Evolutionary conservation across 2,113 vertebrate genomes (phyloP).

Genomic region (Lethenteron camtschaticum): DNA sequence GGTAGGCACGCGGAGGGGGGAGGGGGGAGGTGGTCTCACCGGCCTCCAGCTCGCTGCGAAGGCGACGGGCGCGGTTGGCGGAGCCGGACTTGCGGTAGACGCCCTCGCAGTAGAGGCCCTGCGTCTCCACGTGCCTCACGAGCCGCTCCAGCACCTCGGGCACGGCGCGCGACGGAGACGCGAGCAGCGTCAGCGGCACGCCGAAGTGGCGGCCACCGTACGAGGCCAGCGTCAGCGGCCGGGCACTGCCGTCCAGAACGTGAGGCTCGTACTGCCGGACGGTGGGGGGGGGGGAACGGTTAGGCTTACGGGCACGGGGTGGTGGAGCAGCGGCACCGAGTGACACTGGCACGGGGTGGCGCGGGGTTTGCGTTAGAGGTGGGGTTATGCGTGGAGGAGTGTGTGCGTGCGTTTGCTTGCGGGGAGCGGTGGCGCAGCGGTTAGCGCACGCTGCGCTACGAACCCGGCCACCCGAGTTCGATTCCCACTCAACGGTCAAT

Average conservation of each 20-base stretch:
- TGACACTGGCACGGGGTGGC: background rate
- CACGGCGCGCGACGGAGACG: background rate
- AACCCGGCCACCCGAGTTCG: no score
- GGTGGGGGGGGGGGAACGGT: background rate
- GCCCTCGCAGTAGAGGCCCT: conserved; percentile 79
- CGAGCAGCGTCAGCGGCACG: background rate
- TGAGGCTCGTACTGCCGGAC: background rate
- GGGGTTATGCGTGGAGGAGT: no score
- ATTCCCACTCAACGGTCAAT: no score
- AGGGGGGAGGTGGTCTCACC: conserved; percentile 20
- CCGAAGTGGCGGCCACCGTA: background rate
- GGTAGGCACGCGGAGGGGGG: no score
- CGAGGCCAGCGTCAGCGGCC: background rate
- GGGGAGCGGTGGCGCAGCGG: no score
- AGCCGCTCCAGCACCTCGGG: background rate
- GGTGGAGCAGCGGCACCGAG: background rate
- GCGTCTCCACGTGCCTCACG: conserved; percentile 35
- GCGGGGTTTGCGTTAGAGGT: background rate
- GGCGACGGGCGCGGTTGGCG: conserved; percentile 69
- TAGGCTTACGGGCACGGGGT: background rate
- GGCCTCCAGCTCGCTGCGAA: conserved; percentile 53
- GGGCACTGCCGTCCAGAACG: background rate
- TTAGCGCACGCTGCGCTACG: no score
- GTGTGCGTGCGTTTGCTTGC: no score
- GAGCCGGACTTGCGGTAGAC: conserved; percentile 91